Evolutionary conservation across 2,113 vertebrate species (phyloP).

Genomic region (Camelus dromedarius): DNA sequence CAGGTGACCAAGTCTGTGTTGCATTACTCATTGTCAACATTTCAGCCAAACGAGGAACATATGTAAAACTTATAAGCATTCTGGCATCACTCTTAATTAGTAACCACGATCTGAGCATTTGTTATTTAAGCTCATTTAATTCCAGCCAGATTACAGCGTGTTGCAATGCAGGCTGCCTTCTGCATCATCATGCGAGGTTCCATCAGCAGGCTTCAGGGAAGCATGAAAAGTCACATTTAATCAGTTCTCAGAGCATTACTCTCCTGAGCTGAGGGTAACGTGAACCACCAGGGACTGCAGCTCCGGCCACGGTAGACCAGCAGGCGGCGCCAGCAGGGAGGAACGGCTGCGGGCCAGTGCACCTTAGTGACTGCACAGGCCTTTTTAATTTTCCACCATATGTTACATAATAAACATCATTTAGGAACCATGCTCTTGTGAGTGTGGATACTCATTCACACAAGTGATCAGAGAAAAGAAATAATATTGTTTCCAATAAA

Average conservation of each 20-base stretch:
- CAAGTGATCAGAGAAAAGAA: not conserved
- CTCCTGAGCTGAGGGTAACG: not conserved
- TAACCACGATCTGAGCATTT: conserved; percentile 87
- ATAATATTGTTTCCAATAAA: not conserved
- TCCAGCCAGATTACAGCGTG: conserved; percentile 81
- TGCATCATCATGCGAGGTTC: conserved; percentile 79
- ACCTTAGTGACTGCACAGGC: not conserved
- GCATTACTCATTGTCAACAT: conserved; percentile 85
- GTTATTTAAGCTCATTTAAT: conserved; percentile 88
- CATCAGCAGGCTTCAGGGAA: conserved; percentile 74
- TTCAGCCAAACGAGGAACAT: conserved; percentile 86
- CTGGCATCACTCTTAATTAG: conserved; percentile 84
- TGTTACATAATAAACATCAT: conserved; percentile 65
- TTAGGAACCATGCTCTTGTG: conserved; percentile 12
- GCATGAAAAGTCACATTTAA: conserved; percentile 78
- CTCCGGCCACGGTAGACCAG: not conserved
- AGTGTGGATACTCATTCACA: not conserved
- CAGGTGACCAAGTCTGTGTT: conserved; percentile 80
- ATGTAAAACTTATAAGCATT: conserved; percentile 81
- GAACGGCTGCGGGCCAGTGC: not conserved
- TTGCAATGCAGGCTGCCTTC: conserved; percentile 80
- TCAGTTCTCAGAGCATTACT: conserved; percentile 61
- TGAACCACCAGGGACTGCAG: not conserved
- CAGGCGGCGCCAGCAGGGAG: conserved; percentile 10
- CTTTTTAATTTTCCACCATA: conserved; percentile 69